Evolutionary conservation across 2,797 vertebrate species (phyloP).

Genomic region (Emys orbicularis): DNA sequence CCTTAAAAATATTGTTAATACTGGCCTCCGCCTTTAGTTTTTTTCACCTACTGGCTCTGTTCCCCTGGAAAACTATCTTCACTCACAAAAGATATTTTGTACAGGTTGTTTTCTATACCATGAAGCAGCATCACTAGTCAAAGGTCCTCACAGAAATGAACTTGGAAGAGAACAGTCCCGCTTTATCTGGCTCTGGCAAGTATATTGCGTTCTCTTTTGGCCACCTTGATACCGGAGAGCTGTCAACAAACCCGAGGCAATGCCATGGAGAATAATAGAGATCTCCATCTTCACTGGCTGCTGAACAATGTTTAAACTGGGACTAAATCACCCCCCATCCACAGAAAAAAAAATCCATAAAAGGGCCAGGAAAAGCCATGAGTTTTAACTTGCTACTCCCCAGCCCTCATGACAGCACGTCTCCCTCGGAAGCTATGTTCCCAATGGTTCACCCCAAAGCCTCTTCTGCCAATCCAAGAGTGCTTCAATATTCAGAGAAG

Average conservation of each 20-base stretch:
- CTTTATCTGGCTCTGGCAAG: background rate
- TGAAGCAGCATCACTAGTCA: background rate
- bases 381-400: background rate
- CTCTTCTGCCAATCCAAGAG: background rate
- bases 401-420: background rate
- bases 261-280: background rate
- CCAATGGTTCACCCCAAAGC: background rate
- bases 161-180: background rate
- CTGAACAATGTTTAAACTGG: background rate
- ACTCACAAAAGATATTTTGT: background rate
- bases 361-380: accelerated
- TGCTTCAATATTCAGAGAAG: background rate
- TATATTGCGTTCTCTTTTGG: background rate
- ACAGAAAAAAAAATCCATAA: accelerated
- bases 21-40: background rate
- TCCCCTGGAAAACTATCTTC: constrained; percentile 35
- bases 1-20: accelerated
- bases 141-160: accelerated
- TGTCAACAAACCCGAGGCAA: background rate
- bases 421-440: background rate
- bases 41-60: background rate
- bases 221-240: background rate
- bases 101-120: background rate
- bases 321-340: background rate
- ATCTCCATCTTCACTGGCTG: background rate